phyloP scores from a whole-genome alignment of 2,888 invertebrate genomes.

The Vanessa cardui region DNA sequence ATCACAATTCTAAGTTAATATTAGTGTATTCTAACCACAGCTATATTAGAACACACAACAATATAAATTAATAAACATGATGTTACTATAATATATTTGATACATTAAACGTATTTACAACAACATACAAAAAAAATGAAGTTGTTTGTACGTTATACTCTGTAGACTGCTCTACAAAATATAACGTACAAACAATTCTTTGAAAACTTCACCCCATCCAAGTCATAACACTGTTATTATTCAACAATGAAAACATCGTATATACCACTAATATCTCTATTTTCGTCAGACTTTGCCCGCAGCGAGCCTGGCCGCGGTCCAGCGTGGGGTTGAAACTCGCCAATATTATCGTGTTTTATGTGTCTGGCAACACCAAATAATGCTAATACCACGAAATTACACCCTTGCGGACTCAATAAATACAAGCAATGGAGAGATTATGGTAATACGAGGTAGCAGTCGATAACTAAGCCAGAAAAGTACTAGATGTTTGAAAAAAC shows the following conservation, averaged over 20 bases:
- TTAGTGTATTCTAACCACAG: too few relatives aligned
- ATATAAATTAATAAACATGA: too few relatives aligned
- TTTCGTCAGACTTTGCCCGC: slow-evolving; percentile 30
- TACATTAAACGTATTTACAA: too few relatives aligned
- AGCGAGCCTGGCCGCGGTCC: slow-evolving; percentile 51
- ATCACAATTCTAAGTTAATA: too few relatives aligned
- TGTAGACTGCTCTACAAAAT: too few relatives aligned
- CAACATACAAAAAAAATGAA: too few relatives aligned
- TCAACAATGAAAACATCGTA: slow-evolving; percentile 9
- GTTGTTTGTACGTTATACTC: too few relatives aligned
- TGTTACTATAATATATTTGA: too few relatives aligned
- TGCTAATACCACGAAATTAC: slow-evolving; percentile 49
- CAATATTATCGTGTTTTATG: slow-evolving; percentile 50
- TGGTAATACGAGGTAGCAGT: slow-evolving; percentile 33
- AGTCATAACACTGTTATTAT: slow-evolving; percentile 11
- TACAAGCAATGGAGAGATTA: slow-evolving; percentile 39
- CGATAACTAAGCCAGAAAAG: background rate
- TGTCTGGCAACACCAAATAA: slow-evolving; percentile 56
- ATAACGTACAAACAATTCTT: background rate
- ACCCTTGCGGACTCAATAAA: slow-evolving; percentile 41
- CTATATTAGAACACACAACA: too few relatives aligned
- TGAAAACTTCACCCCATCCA: slow-evolving; percentile 1
- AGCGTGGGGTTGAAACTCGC: slow-evolving; percentile 45
- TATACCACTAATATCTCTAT: slow-evolving; percentile 10
- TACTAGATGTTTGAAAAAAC: background rate